Evolutionary conservation across 2,797 vertebrate genomes (phyloP).

Genomic region (Urocyon cinereoargenteus): DNA sequence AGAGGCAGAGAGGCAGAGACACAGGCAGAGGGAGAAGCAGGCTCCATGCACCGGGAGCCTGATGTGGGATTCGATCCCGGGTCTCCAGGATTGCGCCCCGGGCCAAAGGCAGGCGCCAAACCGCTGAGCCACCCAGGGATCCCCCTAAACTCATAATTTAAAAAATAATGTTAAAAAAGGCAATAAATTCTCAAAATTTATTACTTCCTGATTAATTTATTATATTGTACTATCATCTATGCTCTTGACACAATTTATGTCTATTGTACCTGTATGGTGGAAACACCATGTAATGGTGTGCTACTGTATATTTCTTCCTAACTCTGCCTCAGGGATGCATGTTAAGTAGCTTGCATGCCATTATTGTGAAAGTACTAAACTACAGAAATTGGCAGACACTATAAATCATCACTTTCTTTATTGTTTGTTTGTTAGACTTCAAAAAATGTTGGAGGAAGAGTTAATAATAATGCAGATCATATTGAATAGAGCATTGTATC

Average conservation of each 20-base stretch:
- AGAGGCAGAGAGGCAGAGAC: too few species aligned
- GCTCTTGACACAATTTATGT: neutral
- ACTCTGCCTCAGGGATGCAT: neutral
- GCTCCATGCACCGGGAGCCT: too few species aligned
- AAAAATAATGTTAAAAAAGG: slow-evolving; percentile 39
- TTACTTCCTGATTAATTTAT: slow-evolving; percentile 38
- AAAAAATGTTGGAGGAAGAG: neutral
- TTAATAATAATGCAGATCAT: neutral
- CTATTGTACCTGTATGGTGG: neutral
- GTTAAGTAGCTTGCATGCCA: neutral
- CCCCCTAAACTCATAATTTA: slow-evolving; percentile 27
- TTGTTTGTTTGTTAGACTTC: neutral
- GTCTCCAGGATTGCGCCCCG: too few species aligned
- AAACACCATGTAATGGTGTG: neutral
- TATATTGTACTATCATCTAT: neutral
- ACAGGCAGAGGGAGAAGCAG: too few species aligned
- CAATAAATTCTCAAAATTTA: slow-evolving; percentile 3
- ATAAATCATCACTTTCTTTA: neutral
- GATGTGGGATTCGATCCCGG: too few species aligned
- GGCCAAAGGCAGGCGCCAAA: too few species aligned
- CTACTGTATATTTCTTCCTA: neutral
- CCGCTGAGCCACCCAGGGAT: too few species aligned
- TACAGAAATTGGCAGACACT: slow-evolving; percentile 26
- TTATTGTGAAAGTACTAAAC: neutral
- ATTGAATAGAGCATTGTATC: neutral